Evolutionary conservation across 2,888 invertebrate genomes (phyloP).

Genomic region (Matsumyia berberina): DNA sequence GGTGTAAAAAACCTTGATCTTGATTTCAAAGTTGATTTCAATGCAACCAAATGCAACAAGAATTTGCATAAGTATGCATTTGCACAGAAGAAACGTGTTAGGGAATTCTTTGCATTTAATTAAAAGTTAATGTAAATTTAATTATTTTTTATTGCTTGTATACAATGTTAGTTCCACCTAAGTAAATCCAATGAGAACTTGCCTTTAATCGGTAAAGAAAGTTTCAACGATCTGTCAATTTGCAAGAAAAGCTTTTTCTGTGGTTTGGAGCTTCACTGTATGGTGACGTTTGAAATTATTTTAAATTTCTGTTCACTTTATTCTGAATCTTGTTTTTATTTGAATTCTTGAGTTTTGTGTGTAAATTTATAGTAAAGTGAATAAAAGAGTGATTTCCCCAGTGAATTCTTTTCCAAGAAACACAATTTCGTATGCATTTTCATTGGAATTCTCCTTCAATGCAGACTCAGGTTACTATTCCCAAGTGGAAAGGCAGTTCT

Average conservation of each 20-base stretch:
- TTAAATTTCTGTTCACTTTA: background rate
- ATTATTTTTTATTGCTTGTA: background rate
- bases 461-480: background rate
- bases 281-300: conserved; percentile 11
- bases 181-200: conserved; percentile 20
- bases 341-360: background rate
- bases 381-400: conserved; percentile 16
- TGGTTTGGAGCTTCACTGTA: background rate
- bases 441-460: background rate
- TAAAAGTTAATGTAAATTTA: conserved; percentile 14
- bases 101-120: conserved; percentile 29
- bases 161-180: background rate
- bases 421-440: background rate
- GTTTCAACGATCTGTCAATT: background rate
- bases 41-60: conserved; percentile 45
- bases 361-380: background rate
- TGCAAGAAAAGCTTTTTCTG: background rate
- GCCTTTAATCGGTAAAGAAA: background rate
- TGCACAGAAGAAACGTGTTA: conserved; percentile 33
- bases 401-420: background rate
- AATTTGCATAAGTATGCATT: conserved; percentile 68
- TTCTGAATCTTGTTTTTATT: background rate
- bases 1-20: conserved; percentile 68
- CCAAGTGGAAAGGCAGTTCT: conserved; percentile 1
- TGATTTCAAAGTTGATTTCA: conserved; percentile 69